Evolutionary conservation across 2,113 vertebrate species (phyloP).

Genomic region (Otis tarda): DNA sequence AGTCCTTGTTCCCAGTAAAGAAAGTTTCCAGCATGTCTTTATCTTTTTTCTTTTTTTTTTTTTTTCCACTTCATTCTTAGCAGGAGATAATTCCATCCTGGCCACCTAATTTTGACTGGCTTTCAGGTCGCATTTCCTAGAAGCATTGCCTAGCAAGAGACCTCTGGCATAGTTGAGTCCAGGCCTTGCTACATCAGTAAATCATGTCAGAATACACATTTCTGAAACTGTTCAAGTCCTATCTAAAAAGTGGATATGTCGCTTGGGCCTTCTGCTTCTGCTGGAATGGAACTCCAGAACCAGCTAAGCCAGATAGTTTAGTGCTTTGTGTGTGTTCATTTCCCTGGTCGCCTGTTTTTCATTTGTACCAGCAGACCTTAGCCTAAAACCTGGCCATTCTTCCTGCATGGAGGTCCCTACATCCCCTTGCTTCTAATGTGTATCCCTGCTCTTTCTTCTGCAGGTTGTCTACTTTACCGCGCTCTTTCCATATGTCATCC

Average conservation of each 20-base stretch:
- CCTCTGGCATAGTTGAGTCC: not conserved
- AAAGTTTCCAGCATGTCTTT: not conserved
- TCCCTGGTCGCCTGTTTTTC: not conserved
- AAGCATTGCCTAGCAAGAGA: not conserved
- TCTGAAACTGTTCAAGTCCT: not conserved
- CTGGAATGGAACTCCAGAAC: slow-evolving; percentile 51
- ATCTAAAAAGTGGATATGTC: not conserved
- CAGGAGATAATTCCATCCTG: not conserved
- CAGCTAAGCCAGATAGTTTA: not conserved
- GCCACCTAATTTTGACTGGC: not conserved
- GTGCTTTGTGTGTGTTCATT: not conserved
- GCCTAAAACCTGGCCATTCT: not conserved
- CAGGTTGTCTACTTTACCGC: slow-evolving; percentile 98
- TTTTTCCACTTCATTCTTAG: not conserved
- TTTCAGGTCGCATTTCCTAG: not conserved
- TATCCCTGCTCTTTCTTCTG: not conserved
- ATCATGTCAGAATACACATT: not conserved
- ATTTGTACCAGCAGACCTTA: not conserved
- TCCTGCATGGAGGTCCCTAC: not conserved
- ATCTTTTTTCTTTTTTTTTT: not conserved
- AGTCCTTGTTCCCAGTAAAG: not conserved
- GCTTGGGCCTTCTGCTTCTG: not conserved
- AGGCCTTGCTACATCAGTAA: not conserved
- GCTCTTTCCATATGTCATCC: slow-evolving; percentile 88
- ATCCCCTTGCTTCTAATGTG: not conserved